These are phyloP conservation scores for Actinemys pallida DNA, from an alignment of 2,113 vertebrate species.

Conservation along the genomic window DNA sequence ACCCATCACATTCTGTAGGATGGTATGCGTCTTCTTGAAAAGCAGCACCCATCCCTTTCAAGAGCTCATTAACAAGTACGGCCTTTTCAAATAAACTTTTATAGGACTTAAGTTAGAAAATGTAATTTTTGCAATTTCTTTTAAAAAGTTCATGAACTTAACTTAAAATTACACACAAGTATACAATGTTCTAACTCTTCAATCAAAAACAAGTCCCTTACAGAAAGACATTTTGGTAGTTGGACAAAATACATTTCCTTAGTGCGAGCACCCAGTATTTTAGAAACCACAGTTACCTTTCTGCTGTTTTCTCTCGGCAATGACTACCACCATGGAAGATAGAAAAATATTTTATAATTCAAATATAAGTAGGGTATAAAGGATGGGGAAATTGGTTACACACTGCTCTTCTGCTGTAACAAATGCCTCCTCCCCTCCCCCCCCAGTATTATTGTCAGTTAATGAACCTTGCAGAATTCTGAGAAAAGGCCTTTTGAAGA, in stretches of 20 bases:
- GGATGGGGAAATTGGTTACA: not conserved
- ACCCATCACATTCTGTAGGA: not conserved
- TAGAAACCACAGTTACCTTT: not conserved
- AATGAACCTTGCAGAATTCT: not conserved
- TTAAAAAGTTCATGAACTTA: constrained; percentile 23
- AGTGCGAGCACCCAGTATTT: not conserved
- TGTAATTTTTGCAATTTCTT: constrained; percentile 43
- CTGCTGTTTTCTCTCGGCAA: not conserved
- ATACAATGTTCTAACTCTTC: constrained; percentile 21
- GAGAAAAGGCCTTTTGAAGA: constrained; percentile 14
- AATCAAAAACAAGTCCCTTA: not conserved
- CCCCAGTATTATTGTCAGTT: not conserved
- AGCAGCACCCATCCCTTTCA: constrained; percentile 8
- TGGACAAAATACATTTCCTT: not conserved
- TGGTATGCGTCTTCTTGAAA: constrained; percentile 26
- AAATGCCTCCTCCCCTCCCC: not conserved
- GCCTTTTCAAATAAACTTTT: constrained; percentile 15
- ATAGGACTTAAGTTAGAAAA: constrained; percentile 55
- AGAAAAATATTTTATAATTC: not conserved
- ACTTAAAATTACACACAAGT: not conserved
- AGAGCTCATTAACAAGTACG: constrained; percentile 31
- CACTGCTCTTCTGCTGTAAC: not conserved
- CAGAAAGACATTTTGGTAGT: not conserved
- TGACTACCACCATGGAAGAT: not conserved
- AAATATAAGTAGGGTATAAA: not conserved